These are phyloP conservation scores for Mesocricetus auratus DNA, from an alignment of 2,113 vertebrate genomes.

Conservation along the genomic window DNA sequence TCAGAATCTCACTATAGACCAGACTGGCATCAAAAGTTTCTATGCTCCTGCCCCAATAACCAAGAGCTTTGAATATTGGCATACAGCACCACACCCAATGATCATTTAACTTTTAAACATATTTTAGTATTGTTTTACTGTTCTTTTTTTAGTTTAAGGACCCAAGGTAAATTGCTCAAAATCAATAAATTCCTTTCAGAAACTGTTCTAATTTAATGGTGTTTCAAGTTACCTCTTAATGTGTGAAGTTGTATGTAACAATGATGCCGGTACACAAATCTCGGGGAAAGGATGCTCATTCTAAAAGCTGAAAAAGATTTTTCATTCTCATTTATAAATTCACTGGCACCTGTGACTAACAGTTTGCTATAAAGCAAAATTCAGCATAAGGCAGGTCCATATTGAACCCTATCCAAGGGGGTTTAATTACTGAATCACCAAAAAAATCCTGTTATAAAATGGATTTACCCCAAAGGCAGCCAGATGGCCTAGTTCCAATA, in stretches of 20 bases:
- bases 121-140: not conserved
- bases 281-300: not conserved
- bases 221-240: not conserved
- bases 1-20: not conserved
- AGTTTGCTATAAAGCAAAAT: conserved; percentile 79
- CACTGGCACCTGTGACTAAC: conserved; percentile 78
- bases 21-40: not conserved
- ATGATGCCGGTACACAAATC: no score
- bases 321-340: conserved; percentile 68
- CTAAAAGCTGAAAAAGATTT: conserved; percentile 44
- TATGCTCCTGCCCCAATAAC: not conserved
- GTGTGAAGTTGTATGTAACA: no score
- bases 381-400: conserved; percentile 79
- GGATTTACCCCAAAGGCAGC: conserved; percentile 79
- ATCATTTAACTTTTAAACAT: not conserved
- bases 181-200: conserved; percentile 28
- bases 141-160: conserved; percentile 28
- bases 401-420: conserved; percentile 80
- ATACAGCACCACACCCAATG: not conserved
- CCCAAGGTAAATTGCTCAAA: not conserved
- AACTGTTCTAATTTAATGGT: not conserved
- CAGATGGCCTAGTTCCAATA: conserved; percentile 80
- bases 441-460: conserved; percentile 81
- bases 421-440: conserved; percentile 80
- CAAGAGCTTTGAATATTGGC: not conserved